These are phyloP conservation scores for Lochmaea capreae DNA, from an alignment of 2,888 invertebrate genomes.

Conservation along the genomic window DNA sequence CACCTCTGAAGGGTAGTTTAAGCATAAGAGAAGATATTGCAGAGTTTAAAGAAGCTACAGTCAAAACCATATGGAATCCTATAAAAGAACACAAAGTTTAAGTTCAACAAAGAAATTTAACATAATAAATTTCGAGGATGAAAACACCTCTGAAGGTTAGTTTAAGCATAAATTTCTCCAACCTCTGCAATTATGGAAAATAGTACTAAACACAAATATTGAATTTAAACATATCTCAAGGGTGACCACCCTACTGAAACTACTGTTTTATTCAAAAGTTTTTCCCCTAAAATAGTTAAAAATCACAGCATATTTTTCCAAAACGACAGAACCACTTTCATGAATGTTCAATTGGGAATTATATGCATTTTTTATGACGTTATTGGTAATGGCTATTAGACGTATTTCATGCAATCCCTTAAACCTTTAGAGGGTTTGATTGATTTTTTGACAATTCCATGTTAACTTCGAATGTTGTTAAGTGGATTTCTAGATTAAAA, in stretches of 20 bases:
- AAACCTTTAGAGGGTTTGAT: conserved; percentile 38
- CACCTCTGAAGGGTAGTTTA: too few relatives aligned
- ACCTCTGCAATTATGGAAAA: too few relatives aligned
- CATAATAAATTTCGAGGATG: too few relatives aligned
- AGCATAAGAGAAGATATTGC: too few relatives aligned
- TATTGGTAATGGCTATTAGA: conserved; percentile 56
- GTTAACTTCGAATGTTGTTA: not conserved
- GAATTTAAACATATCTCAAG: not conserved
- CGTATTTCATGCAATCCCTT: conserved; percentile 39
- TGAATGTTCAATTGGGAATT: conserved; percentile 54
- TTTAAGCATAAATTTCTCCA: too few relatives aligned
- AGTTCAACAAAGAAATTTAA: too few relatives aligned
- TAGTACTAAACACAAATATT: not conserved
- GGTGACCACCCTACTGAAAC: not conserved
- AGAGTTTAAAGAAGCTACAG: too few relatives aligned
- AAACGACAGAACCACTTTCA: conserved; percentile 54
- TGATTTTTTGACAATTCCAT: conserved; percentile 26
- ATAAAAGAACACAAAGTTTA: too few relatives aligned
- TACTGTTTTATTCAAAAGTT: conserved; percentile 15
- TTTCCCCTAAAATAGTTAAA: conserved; percentile 45
- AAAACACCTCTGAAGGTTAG: too few relatives aligned
- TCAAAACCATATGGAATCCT: too few relatives aligned
- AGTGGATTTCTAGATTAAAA: not conserved
- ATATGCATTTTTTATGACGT: conserved; percentile 55
- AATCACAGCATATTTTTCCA: conserved; percentile 54